Conservation (phyloP, 2,797 vertebrate genomes). For the Crenuchus spilurus region DNA sequence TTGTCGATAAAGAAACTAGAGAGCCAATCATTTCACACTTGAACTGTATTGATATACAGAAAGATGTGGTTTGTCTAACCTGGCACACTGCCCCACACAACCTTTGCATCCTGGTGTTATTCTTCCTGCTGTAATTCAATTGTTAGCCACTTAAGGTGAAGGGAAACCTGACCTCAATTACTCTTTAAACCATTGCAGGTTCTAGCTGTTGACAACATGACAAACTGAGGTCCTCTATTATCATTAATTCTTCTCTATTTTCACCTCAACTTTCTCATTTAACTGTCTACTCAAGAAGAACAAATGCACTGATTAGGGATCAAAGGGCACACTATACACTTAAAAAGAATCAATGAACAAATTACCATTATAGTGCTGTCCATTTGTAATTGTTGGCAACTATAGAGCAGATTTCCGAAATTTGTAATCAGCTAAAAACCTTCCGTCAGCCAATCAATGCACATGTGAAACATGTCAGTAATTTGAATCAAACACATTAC, state of each 20-base stretch:
- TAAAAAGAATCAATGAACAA: slow-evolving; percentile 40
- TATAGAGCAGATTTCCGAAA: neutral
- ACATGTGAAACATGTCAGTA: neutral
- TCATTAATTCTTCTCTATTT: slow-evolving; percentile 31
- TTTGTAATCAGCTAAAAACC: slow-evolving; percentile 18
- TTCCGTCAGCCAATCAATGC: neutral
- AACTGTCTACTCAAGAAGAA: slow-evolving; percentile 23
- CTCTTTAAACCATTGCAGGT: slow-evolving; percentile 3
- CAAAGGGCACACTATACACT: slow-evolving; percentile 42
- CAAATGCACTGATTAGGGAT: slow-evolving; percentile 43
- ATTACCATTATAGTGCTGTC: slow-evolving; percentile 15
- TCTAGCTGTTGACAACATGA: slow-evolving; percentile 5
- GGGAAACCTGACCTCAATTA: slow-evolving; percentile 35
- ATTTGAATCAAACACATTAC: neutral
- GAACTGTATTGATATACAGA: neutral
- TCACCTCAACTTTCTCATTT: slow-evolving; percentile 21
- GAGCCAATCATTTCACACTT: neutral
- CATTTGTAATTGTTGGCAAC: slow-evolving; percentile 25
- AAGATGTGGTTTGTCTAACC: slow-evolving; percentile 6
- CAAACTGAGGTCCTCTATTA: slow-evolving; percentile 34
- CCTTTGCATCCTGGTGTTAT: neutral
- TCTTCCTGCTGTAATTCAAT: slow-evolving; percentile 18
- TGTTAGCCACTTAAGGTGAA: slow-evolving; percentile 2
- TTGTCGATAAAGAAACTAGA: neutral
- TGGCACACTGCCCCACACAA: neutral